phyloP scores from a whole-genome alignment of 2,797 vertebrate genomes.

The Sternarchorhynchus goeldii region DNA sequence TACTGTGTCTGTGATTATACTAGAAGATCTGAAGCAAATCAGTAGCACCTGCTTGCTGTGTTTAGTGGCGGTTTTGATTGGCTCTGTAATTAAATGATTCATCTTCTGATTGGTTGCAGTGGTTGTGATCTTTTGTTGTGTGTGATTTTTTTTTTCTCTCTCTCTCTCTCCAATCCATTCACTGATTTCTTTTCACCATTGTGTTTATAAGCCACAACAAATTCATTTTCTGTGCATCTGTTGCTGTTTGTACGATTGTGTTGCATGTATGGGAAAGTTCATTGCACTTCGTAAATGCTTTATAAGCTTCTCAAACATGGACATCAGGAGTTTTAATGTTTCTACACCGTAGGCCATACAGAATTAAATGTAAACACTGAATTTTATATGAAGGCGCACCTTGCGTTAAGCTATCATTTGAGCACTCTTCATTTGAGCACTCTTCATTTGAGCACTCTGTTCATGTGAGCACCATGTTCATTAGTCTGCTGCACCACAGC shows the following conservation, averaged over 20 bases:
- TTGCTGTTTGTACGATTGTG: neutral
- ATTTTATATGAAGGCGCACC: too few species aligned
- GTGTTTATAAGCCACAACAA: neutral
- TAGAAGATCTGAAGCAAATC: neutral
- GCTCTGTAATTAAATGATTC: conserved; percentile 35
- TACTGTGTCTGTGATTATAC: conserved; percentile 12
- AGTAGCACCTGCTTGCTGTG: conserved; percentile 4
- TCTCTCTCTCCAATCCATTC: conserved; percentile 8
- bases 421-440: too few species aligned
- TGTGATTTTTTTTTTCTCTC: conserved; percentile 4
- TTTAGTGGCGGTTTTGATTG: conserved; percentile 12
- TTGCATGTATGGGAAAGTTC: neutral
- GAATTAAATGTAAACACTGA: too few species aligned
- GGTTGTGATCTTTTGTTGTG: conserved; percentile 26
- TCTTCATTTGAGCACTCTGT: too few species aligned
- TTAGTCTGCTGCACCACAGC: too few species aligned
- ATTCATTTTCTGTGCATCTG: conserved; percentile 1
- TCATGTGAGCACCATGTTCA: too few species aligned
- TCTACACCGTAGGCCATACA: too few species aligned
- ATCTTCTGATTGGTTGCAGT: conserved; percentile 29
- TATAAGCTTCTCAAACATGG: too few species aligned
- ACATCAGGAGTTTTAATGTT: too few species aligned
- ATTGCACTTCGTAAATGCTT: too few species aligned
- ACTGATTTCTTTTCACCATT: conserved; percentile 7
- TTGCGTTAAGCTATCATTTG: too few species aligned